These are phyloP conservation scores for Campoplex nolae DNA, from an alignment of 2,888 invertebrate species.

Conservation along the genomic window DNA sequence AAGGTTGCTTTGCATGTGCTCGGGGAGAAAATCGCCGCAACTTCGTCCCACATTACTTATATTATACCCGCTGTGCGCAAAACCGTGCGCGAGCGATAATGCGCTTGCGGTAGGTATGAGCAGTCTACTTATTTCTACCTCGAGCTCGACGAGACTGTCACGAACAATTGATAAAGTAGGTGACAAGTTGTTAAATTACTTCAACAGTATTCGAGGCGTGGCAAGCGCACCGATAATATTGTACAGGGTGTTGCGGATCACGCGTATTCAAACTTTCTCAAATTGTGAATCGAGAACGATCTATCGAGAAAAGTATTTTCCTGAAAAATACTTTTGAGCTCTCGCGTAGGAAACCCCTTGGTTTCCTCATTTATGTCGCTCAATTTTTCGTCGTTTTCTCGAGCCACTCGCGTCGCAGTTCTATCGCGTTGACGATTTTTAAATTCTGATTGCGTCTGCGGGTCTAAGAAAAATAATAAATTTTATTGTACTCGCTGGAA, in stretches of 20 bases:
- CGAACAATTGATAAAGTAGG: slow-evolving; percentile 81
- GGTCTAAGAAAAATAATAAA: too few species aligned
- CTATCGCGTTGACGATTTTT: too few species aligned
- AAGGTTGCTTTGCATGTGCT: slow-evolving; percentile 66
- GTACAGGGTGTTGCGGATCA: not conserved
- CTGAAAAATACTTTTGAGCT: too few species aligned
- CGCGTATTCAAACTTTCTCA: not conserved
- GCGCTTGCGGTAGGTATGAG: slow-evolving; percentile 64
- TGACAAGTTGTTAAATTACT: slow-evolving; percentile 82
- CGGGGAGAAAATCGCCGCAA: slow-evolving; percentile 46
- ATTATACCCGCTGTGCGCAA: slow-evolving; percentile 56
- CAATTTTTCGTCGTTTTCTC: not conserved
- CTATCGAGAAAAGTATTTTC: too few species aligned
- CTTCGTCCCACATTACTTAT: slow-evolving; percentile 60
- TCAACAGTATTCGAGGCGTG: slow-evolving; percentile 59
- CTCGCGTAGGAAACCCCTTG: not conserved
- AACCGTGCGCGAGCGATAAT: slow-evolving; percentile 66
- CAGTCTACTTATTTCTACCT: slow-evolving; percentile 17
- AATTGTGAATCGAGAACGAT: not conserved
- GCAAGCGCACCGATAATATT: slow-evolving; percentile 15
- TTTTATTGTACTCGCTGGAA: too few species aligned
- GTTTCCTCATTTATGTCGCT: too few species aligned
- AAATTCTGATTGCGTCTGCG: too few species aligned
- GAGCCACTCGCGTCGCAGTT: too few species aligned
- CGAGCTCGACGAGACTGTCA: slow-evolving; percentile 46